Base-by-base conservation (phyloP, 35 echinoderm and acorn worm species). In the Diadema setosum region DNA sequence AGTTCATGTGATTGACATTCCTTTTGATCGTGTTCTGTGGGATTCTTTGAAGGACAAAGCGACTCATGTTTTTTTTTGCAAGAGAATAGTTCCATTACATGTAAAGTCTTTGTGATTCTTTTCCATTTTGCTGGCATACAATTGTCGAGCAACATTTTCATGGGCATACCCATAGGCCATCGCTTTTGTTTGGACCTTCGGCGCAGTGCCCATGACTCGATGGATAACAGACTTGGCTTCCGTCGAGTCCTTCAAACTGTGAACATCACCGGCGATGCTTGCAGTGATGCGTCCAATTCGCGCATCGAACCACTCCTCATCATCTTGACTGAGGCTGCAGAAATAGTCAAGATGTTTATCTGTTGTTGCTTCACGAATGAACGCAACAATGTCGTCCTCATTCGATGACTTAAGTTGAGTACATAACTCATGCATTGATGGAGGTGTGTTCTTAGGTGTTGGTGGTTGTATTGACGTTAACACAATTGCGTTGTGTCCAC, bases 211-310 rank as follows among this genome's bases (percentile, higher is more conserved):
- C 37, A 86, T 42, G 61, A 86, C 58, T 65, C 63, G 58, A 16
- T 70, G 36, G 21, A 70, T 46, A 24, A 65, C 18, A 23, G 61
- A 31, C 21, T 40, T 9, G 24, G 48, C 45, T 24, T 58, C 50
- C n/a, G 35, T 25, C 16, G 37, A 29, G 56, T 60, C 37, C 34
- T 17, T 70, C 84, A 63, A 36, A 80, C 39, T 37, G 48, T 35
- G 67, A 74, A 74, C 35, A 35, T 74, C 44, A 80, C 46, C 73
- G 39, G 86, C 86, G 23, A 56, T 33, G 48, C 86, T 81, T 81
- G 86, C 86, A 31, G 86, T 88, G 49, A 88, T 88, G 30, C 70
- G 27, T 46, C 86, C 70, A 17, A 14, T 80, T 81, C 86, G 75
- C 81, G 86, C 70, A 35, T 27, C 46, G 4, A 81, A 57, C 86